phyloP scores from a whole-genome alignment of 2,113 vertebrate genomes.

The Balaenoptera acutorostrata region DNA sequence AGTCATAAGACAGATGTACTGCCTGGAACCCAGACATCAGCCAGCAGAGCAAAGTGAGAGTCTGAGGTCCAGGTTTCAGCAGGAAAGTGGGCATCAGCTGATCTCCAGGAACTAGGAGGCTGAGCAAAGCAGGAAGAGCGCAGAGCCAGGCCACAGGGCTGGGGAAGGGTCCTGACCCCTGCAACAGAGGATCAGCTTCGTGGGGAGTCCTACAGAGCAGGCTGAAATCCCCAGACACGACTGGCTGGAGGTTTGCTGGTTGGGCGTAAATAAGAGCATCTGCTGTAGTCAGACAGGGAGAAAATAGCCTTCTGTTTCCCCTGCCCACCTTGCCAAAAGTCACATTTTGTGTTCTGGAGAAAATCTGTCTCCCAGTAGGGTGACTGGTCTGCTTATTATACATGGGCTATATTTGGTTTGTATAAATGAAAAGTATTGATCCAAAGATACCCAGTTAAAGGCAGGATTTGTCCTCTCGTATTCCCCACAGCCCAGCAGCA shows the following conservation, averaged over 20 bases:
- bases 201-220: neutral
- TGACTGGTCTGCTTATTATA: neutral
- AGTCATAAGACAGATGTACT: neutral
- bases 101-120: neutral
- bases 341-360: neutral
- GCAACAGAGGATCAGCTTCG: neutral
- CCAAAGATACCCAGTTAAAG: neutral
- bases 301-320: neutral
- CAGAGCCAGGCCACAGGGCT: neutral
- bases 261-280: neutral
- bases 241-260: neutral
- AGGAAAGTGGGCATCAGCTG: neutral
- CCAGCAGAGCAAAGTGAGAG: neutral
- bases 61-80: neutral
- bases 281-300: neutral
- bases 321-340: neutral
- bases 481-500: neutral
- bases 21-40: neutral
- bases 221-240: fast-evolving
- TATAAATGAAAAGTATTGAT: neutral
- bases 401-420: neutral
- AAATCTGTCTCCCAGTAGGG: neutral
- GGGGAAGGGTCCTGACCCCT: fast-evolving
- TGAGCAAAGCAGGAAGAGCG: neutral
- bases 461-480: neutral